phyloP scores from a whole-genome alignment of 2,113 vertebrate species.

The Lophura nycthemera region DNA sequence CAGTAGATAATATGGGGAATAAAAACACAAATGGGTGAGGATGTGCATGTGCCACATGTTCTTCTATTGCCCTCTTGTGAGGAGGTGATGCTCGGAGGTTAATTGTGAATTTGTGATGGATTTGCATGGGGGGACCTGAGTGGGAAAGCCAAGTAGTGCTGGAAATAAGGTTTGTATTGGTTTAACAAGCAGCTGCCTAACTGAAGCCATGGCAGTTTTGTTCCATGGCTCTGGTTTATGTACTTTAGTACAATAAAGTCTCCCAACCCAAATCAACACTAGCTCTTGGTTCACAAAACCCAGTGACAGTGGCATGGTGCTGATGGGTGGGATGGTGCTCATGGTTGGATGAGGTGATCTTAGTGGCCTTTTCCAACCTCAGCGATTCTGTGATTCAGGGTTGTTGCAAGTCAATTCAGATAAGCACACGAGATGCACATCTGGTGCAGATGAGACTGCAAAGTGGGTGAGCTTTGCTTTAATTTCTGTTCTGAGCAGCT shows the following conservation, averaged over 20 bases:
- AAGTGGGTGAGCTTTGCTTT: neutral
- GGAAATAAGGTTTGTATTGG: neutral
- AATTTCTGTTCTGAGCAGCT: rapidly evolving
- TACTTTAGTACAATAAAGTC: neutral
- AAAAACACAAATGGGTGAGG: neutral
- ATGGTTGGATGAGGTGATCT: too few relatives aligned
- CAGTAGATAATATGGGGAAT: neutral
- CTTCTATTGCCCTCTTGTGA: neutral
- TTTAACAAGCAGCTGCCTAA: rapidly evolving
- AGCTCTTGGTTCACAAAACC: neutral
- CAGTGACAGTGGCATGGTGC: too few relatives aligned
- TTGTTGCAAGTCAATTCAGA: neutral
- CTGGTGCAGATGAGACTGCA: neutral
- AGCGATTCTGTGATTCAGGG: too few relatives aligned
- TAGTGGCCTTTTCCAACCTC: too few relatives aligned
- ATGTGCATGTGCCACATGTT: rapidly evolving
- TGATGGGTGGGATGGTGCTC: too few relatives aligned
- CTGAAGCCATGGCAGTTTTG: rapidly evolving
- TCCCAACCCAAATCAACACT: neutral
- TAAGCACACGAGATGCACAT: rapidly evolving
- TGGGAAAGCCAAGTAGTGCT: rapidly evolving
- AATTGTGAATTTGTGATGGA: rapidly evolving
- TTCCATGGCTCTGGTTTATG: neutral
- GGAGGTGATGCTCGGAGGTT: rapidly evolving
- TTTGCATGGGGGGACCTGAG: rapidly evolving